Conservation (phyloP, 2,113 vertebrate species). For the Trochalopteron elliotii region DNA sequence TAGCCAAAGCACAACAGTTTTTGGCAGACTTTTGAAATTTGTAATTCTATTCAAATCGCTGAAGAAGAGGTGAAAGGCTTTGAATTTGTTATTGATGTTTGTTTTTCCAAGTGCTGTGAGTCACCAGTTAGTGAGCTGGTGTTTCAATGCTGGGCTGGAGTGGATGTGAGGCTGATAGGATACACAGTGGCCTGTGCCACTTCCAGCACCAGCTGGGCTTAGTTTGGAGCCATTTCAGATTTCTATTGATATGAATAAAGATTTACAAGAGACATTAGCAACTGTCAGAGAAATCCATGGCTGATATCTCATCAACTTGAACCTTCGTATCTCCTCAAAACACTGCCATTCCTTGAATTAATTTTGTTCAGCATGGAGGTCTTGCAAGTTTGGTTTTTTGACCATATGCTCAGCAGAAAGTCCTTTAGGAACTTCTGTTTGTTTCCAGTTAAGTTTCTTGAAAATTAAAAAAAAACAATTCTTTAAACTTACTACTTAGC, state of each 20-base stretch:
- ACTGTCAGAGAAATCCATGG: not conserved
- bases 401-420: not conserved
- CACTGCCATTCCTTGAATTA: not conserved
- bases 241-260: not conserved
- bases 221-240: not conserved
- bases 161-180: not conserved
- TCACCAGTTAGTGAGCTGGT: not conserved
- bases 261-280: not conserved
- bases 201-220: not conserved
- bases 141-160: not conserved
- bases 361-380: not conserved
- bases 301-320: not conserved
- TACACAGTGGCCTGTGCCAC: accelerated
- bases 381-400: not conserved
- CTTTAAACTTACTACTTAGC: not conserved
- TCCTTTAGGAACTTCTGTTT: not conserved
- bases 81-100: not conserved
- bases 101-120: not conserved
- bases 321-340: not conserved
- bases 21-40: not conserved
- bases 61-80: not conserved
- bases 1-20: not conserved
- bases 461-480: not conserved
- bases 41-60: not conserved
- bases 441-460: not conserved